Conservation (phyloP, 2,113 vertebrate species). For the Oryzias curvinotus region DNA sequence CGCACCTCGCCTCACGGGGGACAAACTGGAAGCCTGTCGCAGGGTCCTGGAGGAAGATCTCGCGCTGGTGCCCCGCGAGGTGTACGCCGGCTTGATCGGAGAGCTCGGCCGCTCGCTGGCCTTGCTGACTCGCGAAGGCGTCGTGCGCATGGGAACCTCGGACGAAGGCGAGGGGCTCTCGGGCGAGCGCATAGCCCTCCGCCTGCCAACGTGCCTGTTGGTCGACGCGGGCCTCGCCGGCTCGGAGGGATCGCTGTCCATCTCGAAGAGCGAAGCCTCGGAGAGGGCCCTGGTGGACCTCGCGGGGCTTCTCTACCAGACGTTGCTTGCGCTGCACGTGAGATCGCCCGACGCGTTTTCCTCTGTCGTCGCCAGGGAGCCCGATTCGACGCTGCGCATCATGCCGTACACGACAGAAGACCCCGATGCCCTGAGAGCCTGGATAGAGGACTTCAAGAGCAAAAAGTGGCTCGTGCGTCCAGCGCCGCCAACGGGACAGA, state of each 20-base stretch:
- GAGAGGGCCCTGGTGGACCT: not conserved
- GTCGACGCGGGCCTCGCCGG: not conserved
- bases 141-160: not conserved
- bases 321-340: not conserved
- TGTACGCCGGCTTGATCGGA: not conserved
- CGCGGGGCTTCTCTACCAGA: conserved; percentile 2
- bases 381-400: not conserved
- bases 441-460: not conserved
- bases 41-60: not conserved
- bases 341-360: not conserved
- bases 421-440: not conserved
- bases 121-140: not conserved
- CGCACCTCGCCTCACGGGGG: not conserved
- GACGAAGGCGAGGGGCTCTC: too few relatives aligned
- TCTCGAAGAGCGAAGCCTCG: not conserved
- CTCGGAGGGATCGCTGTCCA: not conserved
- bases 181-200: not conserved
- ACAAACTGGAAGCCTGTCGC: not conserved
- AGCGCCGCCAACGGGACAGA: rapidly evolving
- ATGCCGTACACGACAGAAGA: not conserved
- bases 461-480: not conserved
- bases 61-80: not conserved
- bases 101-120: not conserved
- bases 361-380: too few relatives aligned
- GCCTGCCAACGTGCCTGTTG: not conserved